Conservation (phyloP, 2,113 vertebrate genomes). For the Bolborhynchus lineola region DNA sequence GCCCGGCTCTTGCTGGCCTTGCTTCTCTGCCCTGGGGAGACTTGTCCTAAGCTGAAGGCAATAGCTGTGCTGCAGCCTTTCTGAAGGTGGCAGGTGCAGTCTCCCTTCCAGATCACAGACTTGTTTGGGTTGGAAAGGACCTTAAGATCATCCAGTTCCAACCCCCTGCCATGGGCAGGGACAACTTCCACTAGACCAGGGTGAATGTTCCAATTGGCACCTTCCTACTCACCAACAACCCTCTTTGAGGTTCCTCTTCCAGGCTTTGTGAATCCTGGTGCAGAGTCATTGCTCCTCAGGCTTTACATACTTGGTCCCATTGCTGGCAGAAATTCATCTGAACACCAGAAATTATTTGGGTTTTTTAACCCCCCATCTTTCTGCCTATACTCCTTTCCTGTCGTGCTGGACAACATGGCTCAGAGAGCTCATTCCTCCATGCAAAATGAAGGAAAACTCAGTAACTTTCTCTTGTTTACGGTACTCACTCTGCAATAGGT, state of each 20-base stretch:
- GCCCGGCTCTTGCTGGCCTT: not conserved
- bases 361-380: not conserved
- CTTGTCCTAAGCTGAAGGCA: not conserved
- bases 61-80: not conserved
- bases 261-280: not conserved
- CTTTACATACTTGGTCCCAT: not conserved
- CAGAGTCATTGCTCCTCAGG: not conserved
- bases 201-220: not conserved
- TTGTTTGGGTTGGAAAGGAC: not conserved
- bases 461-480: not conserved
- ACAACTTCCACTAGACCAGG: not conserved
- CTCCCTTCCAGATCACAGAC: fast-evolving
- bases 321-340: not conserved
- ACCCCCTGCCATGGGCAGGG: not conserved
- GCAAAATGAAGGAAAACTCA: not conserved
- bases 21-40: not conserved
- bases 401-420: not conserved
- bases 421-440: not conserved
- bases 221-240: not conserved
- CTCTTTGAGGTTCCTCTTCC: not conserved
- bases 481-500: not conserved
- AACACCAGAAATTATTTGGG: not conserved
- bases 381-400: not conserved
- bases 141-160: not conserved
- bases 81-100: not conserved